Conservation (phyloP, 1,140 invertebrate genomes). For the Semibalanus balanoides region DNA sequence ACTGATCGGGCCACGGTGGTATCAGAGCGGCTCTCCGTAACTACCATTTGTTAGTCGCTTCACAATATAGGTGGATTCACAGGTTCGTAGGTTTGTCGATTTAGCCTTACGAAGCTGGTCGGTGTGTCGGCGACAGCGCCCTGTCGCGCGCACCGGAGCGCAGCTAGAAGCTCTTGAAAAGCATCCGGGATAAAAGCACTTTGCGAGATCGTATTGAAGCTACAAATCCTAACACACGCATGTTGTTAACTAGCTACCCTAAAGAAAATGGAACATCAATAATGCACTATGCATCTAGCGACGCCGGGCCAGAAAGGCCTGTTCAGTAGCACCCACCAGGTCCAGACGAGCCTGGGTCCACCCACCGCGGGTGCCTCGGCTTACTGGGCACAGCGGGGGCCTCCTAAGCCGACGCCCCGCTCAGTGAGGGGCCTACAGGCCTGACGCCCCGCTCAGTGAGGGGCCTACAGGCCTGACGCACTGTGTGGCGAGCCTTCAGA, state of each 20-base stretch:
- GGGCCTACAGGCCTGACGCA: no score
- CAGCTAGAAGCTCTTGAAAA: neutral
- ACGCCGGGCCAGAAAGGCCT: neutral
- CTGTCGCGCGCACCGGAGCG: neutral
- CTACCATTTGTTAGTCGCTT: no score
- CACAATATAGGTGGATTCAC: no score
- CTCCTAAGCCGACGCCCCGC: no score
- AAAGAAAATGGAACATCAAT: constrained; percentile 2
- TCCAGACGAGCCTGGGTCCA: no score
- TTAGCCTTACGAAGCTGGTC: neutral
- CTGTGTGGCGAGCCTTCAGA: no score
- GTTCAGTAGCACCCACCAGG: neutral
- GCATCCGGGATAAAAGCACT: neutral
- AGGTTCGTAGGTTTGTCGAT: no score
- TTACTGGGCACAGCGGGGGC: no score
- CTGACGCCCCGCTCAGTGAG: no score
- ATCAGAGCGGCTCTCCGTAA: no score
- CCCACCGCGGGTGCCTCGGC: no score
- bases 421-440: no score
- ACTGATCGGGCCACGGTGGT: neutral
- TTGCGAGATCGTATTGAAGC: neutral
- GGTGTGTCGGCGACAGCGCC: neutral
- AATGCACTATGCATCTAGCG: constrained; percentile 1
- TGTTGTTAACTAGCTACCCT: neutral
- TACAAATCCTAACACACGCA: neutral